Evolutionary conservation across 1,140 invertebrate genomes (phyloP), one percentile per base, ranked within the genome.

Genomic region (Zaprionus vittiger): DNA sequence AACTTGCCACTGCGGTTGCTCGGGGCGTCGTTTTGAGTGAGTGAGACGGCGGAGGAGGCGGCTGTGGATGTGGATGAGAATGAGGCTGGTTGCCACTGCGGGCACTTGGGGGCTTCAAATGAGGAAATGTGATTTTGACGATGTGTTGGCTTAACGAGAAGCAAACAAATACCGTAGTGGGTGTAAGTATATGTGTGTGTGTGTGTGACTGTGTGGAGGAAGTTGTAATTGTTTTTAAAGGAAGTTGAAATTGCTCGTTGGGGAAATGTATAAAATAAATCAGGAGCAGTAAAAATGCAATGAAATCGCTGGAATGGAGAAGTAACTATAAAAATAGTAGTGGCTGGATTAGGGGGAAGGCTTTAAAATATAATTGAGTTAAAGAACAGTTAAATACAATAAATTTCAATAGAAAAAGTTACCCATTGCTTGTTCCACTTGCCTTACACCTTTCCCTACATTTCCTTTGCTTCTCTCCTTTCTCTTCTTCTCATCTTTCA

Each of bases 121-220:
- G 73, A 79, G 89, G 81, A 91, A 91, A 90, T 86, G 76, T 85
- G 82, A 86, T 85, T 91, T 91, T 91, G 89, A 91, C 84, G 89
- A 91, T 91, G 89, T 91, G 89, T 91, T 91, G 68, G 77, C 81
- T 83, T 91, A 80, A 84, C 71, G 81, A 74, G 71, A 66, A 41
- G 49, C 78, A 79, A 70, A 74, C 44, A 70, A 72, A 72, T 63
- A 15, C 49, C 20, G 31, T 37, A n/a, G 61, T 41, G 26, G 34
- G 17, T 38, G 1, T 37, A 37, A 17, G 9, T 26, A 38, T 59
- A 12, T 72, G 52, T 31, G 17, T 31, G n/a, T 41, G 68, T 44
- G 37, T 62, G 54, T 61, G 44, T 71, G 71, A 52, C 57, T 65
- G 61, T 57, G 55, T 41, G 34, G 22, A 73, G 85, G 85, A 90